A percentile compares a stretch with the other conserved stretches of the same genome.
These are phyloP conservation scores for Fistularia commersonii DNA, from an alignment of 2,797 vertebrate genomes.

Conservation along the genomic window DNA sequence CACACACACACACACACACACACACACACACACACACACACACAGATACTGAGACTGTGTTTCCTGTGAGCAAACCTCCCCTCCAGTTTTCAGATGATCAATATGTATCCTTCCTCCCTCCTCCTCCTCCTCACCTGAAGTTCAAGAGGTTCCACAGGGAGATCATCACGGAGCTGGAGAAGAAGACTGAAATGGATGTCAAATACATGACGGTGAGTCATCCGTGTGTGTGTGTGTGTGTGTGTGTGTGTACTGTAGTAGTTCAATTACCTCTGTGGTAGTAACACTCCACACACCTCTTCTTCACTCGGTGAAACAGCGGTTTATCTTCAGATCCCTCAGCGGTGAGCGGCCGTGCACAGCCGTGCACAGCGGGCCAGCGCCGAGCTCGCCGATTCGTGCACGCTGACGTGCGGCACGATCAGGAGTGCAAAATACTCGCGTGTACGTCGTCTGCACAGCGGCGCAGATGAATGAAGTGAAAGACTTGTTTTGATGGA, in stretches of 20 bases:
- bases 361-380: too few relatives aligned
- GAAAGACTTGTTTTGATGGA: too few relatives aligned
- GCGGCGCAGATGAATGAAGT: too few relatives aligned
- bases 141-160: conserved; percentile 94
- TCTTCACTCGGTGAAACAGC: too few relatives aligned
- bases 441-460: too few relatives aligned
- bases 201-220: conserved; percentile 96
- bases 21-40: conserved; percentile 11
- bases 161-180: conserved; percentile 90
- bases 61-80: not conserved
- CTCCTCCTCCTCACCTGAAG: conserved; percentile 63
- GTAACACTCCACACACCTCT: too few relatives aligned
- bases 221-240: conserved; percentile 1
- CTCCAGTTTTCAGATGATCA: not conserved
- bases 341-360: too few relatives aligned
- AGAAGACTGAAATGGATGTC: conserved; percentile 92
- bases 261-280: conserved; percentile 6
- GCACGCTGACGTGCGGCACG: too few relatives aligned
- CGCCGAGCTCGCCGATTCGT: too few relatives aligned
- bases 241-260: conserved; percentile 1
- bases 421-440: too few relatives aligned
- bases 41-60: conserved; percentile 27
- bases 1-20: conserved; percentile 35
- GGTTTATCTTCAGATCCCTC: too few relatives aligned
- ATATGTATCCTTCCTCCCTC: not conserved